These are phyloP conservation scores for Melanotaenia parkinsoni DNA, from an alignment of 2,797 vertebrate genomes.

Conservation along the genomic window DNA sequence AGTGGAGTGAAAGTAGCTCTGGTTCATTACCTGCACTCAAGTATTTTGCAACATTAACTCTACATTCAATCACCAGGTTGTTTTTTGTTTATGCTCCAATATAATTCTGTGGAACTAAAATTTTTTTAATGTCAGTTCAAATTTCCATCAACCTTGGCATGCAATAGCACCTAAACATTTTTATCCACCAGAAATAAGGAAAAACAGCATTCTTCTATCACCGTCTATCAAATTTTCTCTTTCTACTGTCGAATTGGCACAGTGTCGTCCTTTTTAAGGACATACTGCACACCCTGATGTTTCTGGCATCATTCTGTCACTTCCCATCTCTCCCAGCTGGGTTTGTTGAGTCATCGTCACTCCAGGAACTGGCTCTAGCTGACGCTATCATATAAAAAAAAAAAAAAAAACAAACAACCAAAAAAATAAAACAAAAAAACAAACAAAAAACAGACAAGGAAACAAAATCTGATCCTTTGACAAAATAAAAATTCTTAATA, in stretches of 20 bases:
- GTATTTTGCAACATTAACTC: neutral
- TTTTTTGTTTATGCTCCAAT: neutral
- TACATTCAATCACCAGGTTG: neutral
- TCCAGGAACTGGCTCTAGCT: constrained; percentile 25
- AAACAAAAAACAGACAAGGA: neutral
- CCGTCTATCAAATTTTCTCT: neutral
- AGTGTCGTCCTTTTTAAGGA: neutral
- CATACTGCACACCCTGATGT: constrained; percentile 1
- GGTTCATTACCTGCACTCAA: neutral
- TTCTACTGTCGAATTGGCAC: neutral
- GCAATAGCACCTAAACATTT: neutral
- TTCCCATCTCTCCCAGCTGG: constrained; percentile 39
- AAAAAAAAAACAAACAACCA: too few relatives aligned
- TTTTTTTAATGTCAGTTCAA: neutral
- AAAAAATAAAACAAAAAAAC: neutral
- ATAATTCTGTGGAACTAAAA: neutral
- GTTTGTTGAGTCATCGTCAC: constrained; percentile 54
- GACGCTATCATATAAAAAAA: constrained; percentile 1
- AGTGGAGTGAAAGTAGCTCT: neutral
- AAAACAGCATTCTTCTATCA: neutral
- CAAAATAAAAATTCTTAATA: neutral
- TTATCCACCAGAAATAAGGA: neutral
- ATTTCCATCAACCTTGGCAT: neutral
- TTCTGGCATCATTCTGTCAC: constrained; percentile 36
- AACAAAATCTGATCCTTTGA: constrained; percentile 10